A percentile compares a stretch with the other conserved stretches of the same genome.
phyloP scores from a whole-genome alignment of 2,113 vertebrate genomes.

The Phyllostomus hastatus region DNA sequence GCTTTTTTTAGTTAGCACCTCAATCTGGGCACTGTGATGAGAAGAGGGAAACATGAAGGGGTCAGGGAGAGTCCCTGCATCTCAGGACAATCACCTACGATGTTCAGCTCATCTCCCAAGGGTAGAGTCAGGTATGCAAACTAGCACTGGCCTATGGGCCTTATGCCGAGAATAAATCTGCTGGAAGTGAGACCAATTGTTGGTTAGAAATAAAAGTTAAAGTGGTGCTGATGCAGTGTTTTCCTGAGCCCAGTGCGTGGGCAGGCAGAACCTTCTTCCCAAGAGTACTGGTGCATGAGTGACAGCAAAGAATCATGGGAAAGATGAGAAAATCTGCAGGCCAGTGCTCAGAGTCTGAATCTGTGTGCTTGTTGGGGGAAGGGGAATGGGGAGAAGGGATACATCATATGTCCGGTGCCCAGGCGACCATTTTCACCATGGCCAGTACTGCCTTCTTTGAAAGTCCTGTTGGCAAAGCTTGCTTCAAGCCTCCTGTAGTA shows the following conservation, averaged over 20 bases:
- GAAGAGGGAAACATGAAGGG: not conserved
- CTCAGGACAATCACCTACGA: not conserved
- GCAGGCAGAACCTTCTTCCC: not conserved
- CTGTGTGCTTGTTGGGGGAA: too few relatives aligned
- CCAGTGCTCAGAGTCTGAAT: not conserved
- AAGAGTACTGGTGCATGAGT: not conserved
- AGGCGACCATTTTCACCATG: not conserved
- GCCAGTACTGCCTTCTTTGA: not conserved
- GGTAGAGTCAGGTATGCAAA: not conserved
- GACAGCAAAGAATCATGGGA: not conserved
- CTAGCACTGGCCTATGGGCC: not conserved
- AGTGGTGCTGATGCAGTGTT: not conserved
- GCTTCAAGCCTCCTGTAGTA: not conserved
- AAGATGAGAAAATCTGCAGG: not conserved
- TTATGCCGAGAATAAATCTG: slow-evolving; percentile 2
- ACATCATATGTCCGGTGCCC: not conserved
- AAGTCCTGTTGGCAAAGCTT: not conserved
- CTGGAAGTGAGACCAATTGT: slow-evolving; percentile 2
- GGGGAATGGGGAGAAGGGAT: not conserved
- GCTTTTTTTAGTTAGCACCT: not conserved
- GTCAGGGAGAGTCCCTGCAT: not conserved
- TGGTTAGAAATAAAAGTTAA: slow-evolving; percentile 35
- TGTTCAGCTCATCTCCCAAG: not conserved
- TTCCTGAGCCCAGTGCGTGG: not conserved
- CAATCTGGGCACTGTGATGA: not conserved